Conservation (phyloP, 2,888 invertebrate genomes). For the Icerya purchasi region DNA sequence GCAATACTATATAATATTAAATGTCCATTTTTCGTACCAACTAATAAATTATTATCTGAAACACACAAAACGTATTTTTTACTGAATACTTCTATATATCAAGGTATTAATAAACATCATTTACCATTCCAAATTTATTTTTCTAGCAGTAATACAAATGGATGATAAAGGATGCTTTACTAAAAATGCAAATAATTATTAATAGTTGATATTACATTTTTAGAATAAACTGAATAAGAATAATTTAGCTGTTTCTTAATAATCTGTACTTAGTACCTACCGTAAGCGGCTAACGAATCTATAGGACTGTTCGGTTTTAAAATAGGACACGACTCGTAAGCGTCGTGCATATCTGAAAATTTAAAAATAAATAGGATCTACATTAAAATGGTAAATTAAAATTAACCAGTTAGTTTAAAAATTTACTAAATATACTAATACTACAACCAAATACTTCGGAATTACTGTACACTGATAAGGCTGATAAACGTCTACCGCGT, state of each 20-base stretch:
- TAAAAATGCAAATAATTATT: neutral
- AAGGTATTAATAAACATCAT: neutral
- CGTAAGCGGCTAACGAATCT: conserved; percentile 78
- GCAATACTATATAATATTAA: conserved; percentile 69
- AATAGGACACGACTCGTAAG: conserved; percentile 60
- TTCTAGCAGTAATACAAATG: too few relatives aligned
- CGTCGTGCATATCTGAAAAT: conserved; percentile 75
- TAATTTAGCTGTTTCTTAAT: neutral
- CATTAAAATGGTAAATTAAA: too few relatives aligned
- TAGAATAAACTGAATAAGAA: neutral
- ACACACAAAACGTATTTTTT: too few relatives aligned
- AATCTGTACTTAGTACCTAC: conserved; percentile 38
- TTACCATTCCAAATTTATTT: too few relatives aligned
- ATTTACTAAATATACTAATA: too few relatives aligned
- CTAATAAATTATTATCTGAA: conserved; percentile 62
- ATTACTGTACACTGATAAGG: too few relatives aligned
- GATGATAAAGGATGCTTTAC: neutral
- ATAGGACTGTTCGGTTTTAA: conserved; percentile 71
- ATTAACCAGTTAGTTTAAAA: too few relatives aligned
- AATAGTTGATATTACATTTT: neutral
- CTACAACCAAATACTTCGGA: too few relatives aligned
- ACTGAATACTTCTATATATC: neutral
- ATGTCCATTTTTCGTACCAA: conserved; percentile 84
- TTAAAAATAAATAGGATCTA: too few relatives aligned
- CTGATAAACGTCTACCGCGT: too few relatives aligned